Evolutionary conservation across 2,797 vertebrate genomes (phyloP), one percentile per base, ranked within the genome.

Genomic region (Crax fasciolata): DNA sequence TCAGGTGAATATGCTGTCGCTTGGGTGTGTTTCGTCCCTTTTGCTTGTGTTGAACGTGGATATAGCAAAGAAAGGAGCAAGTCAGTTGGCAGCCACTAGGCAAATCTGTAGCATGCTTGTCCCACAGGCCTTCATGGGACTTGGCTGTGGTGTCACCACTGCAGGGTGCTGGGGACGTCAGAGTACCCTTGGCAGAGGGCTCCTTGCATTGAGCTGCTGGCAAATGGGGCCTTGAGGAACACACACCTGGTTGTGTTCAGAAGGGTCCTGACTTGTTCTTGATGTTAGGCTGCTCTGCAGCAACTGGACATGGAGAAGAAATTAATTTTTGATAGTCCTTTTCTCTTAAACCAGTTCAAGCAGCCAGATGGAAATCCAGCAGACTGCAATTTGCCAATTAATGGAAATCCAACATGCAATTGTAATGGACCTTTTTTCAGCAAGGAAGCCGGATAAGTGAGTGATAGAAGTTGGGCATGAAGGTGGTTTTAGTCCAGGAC

Each of bases 31-130:
- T 46, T 49, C 30, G 8, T 77, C 16, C 19, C 16, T 13, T 30
- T 28, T 73, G 27, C 0, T 0, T 44, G 43, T 48, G 8, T 4
- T 14, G 35, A 55, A 2, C 14, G 7, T 21, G 30, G n/a, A 25
- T 25, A 11, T 49, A 38, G 44, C 61, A 73, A 11, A 17, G 48
- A 54, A 72, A 78, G n/a, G n/a, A 57, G 41, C 27, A 16, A 67
- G 23, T 82, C 41, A 43, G 41, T 43, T 43, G 41, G 41, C 41
- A 43, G 15, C 41, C 41, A 43, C 41, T 43, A 43, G 41, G 41
- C 41, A 43, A 43, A 43, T 12, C 41, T 43, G 41, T 43, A 43
- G 41, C 41, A 43, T 43, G 41, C 41, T 43, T 43, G 41, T 12
- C 15, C 41, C 41, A 15, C 54, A n/a, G 10, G 20, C 24, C 78